Evolutionary conservation across 2,113 vertebrate species (phyloP).

Genomic region (Mirza zaza): DNA sequence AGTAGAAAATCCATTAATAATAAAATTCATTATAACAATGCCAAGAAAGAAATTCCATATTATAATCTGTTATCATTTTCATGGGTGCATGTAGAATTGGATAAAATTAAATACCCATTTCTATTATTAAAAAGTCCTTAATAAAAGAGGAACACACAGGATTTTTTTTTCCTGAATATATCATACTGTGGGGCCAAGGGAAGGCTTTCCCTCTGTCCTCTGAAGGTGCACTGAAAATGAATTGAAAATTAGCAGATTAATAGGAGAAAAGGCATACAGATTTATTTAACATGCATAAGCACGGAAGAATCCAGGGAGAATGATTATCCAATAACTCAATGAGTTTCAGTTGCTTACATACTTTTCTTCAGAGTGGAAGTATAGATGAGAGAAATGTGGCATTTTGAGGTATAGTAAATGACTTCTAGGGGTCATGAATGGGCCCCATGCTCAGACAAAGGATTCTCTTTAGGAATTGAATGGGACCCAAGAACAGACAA

Average conservation of each 20-base stretch:
- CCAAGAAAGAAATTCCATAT: not conserved
- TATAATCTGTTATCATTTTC: not conserved
- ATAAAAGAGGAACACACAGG: not conserved
- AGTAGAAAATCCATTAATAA: not conserved
- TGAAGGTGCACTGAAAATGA: not conserved
- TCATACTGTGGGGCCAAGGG: not conserved
- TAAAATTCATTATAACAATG: not conserved
- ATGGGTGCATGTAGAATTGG: not conserved
- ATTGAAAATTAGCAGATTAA: not conserved
- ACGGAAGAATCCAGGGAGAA: not conserved
- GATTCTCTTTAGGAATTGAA: not conserved
- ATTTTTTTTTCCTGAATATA: not conserved
- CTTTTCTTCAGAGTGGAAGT: not conserved
- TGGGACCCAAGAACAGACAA: not conserved
- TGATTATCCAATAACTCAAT: not conserved
- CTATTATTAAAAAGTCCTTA: not conserved
- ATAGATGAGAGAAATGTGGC: not conserved
- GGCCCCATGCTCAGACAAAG: not conserved
- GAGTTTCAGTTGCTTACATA: not conserved
- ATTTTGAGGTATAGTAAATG: not conserved
- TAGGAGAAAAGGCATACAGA: not conserved
- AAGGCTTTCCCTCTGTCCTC: not conserved
- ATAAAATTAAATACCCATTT: not conserved
- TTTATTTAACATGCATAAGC: not conserved
- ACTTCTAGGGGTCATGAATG: not conserved